Base-by-base conservation (phyloP, 2,888 invertebrate genomes). In the Hyalella azteca region DNA sequence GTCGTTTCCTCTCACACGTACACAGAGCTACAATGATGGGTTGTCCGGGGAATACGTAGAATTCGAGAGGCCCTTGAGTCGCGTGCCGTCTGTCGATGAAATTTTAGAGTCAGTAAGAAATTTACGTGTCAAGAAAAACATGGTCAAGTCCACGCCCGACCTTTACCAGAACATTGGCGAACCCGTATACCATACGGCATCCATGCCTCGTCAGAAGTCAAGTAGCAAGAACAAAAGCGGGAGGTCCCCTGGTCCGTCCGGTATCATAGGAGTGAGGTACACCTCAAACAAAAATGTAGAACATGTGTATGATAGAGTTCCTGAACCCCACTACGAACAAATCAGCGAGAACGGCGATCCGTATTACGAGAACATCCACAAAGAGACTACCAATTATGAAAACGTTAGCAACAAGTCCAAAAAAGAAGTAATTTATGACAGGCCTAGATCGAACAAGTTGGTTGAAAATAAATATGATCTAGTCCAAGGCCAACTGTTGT, bases 51-150 rank as follows among this genome's bases (percentile, higher is more conserved):
- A 66, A 36, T 26, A 22, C 1, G 40, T 7, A 45, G 82, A 81
- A 32, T 80, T 76, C 59, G 78, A 32, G 76, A 79, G 29, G 32
- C 48, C 81, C 26, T 73, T 84, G 15, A 77, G 79, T 39, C 77
- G 59, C 26, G 84, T 79, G 22, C 85, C 85, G n/a, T 85, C 85
- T 15, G 84, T 85, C 73, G 85, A 85, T 81, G 85, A 85, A 79
- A 85, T 85, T 76, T 79, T 85, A 48, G 85, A 84, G 82, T 84
- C 82, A 9, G 85, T 85, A 26, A 85, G 85, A 73, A 77, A 66
- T 73, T 79, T 85, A 15, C 82, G 84, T n/a, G 83, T 80, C 48
- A 81, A 81, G 79, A 82, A 82, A 48, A 82, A 81, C 59, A 83
- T 85, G 84, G 83, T 82, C 50, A 85, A 82, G 78, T 81, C 81